phyloP scores from a whole-genome alignment of 1,140 invertebrate species.

The Metaphire vulgaris region DNA sequence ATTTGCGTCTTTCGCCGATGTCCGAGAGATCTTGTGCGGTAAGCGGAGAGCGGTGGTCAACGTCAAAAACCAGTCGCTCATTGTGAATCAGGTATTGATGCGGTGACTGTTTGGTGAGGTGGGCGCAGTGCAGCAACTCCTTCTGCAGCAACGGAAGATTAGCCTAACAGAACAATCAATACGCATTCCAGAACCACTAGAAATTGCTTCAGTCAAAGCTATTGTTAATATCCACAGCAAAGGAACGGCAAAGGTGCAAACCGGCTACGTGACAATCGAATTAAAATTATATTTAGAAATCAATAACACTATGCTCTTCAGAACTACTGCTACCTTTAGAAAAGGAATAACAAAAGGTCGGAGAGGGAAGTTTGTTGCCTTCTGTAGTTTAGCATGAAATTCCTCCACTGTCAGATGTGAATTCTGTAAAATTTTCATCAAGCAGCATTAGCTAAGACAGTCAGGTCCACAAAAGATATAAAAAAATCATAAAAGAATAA shows the following conservation, averaged over 20 bases:
- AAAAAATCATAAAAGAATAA: no score
- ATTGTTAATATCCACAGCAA: no score
- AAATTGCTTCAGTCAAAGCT: no score
- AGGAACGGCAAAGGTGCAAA: no score
- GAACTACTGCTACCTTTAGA: conserved; percentile 72
- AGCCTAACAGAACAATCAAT: no score
- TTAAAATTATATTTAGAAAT: no score
- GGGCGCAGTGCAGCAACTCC: conserved; percentile 70
- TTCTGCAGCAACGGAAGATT: conserved; percentile 74
- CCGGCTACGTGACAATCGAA: no score
- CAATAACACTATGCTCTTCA: no score
- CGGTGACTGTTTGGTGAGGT: conserved; percentile 72
- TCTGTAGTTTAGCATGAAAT: conserved; percentile 84
- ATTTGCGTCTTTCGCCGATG: not conserved
- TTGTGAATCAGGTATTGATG: conserved; percentile 70
- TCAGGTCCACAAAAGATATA: no score
- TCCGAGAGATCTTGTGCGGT: not conserved
- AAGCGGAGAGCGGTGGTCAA: not conserved
- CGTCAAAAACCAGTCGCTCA: not conserved
- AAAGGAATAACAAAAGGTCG: conserved; percentile 87
- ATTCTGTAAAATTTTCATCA: conserved; percentile 69
- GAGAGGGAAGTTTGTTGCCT: conserved; percentile 88
- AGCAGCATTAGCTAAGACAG: no score
- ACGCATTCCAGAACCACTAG: no score
- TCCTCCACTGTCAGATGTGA: conserved; percentile 83